phyloP scores from a whole-genome alignment of 2,888 invertebrate species.

The Dicycla oo region DNA sequence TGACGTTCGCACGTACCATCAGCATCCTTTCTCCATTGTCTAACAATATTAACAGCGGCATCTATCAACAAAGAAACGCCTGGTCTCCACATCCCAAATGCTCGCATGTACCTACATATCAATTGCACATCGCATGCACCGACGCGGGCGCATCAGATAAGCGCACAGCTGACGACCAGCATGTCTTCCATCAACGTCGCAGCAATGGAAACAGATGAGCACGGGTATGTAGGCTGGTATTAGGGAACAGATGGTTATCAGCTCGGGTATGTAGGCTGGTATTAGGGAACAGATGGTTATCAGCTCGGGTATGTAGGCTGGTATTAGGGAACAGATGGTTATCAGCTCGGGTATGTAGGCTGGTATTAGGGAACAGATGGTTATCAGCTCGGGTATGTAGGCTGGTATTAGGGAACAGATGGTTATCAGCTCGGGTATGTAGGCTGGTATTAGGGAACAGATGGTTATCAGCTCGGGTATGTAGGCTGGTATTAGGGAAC shows the following conservation, averaged over 20 bases:
- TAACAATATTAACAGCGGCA: neutral
- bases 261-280: neutral
- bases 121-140: constrained; percentile 41
- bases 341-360: neutral
- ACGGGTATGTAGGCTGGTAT: neutral
- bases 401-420: neutral
- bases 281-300: too few relatives aligned
- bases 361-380: too few relatives aligned
- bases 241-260: too few relatives aligned
- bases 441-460: neutral
- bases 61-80: neutral
- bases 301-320: neutral
- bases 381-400: neutral
- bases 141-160: constrained; percentile 52
- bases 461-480: neutral
- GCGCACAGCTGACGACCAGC: constrained; percentile 23
- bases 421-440: neutral
- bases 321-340: too few relatives aligned
- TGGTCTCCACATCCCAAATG: neutral
- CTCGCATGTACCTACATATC: constrained; percentile 29
- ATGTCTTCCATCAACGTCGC: constrained; percentile 15
- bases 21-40: neutral
- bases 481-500: neutral
- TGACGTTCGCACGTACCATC: neutral
- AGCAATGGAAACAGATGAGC: constrained; percentile 44